Evolutionary conservation across 2,797 vertebrate genomes (phyloP), one percentile per base, ranked within the genome.

Genomic region (Percopsis omiscomaycus): DNA sequence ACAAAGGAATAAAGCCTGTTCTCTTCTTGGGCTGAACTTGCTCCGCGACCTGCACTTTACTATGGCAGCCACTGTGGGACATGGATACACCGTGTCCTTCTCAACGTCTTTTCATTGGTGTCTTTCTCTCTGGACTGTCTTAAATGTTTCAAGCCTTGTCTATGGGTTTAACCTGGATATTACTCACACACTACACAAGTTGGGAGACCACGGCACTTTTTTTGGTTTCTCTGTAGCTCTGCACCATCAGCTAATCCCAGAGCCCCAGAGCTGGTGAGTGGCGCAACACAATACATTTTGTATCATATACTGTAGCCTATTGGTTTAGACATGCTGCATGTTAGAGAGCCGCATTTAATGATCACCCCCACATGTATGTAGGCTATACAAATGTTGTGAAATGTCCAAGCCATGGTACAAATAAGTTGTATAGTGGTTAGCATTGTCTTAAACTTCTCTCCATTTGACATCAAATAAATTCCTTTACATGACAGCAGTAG

Each of bases 161-260:
- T 59, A 69, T 3, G 88, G 91, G 68, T 98, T 97, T 80, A 98
- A 98, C 78, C 90, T 98, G 92, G 96, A 98, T 75, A 93, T 92
- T 51, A 91, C 90, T 53, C 89, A 93, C 73, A 91, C 92, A 0
- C 84, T 97, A 66, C 90, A 92, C 47, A 97, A 98, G 88, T 89
- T 95, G 50, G 96, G 95, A 0, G 92, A 94, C 66, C 74, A 54
- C 0, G 94, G 92, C 52, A 97, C 95, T 69, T 93, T 97, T 59
- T 98, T 98, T 61, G 96, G 96, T 30, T 95, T 98, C 82, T 96
- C 96, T 0, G 83, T 98, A 57, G 95, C 95, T 1, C 91, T 98
- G 73, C 96, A 98, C 84, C 91, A 92, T 68, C 96, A 98, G 89
- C 81, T 94, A 46, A 92, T 79, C 50, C 95, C 96, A 1, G 86